Base-by-base conservation (phyloP, 1,140 invertebrate genomes). In the Brachionus rotundiformis region DNA sequence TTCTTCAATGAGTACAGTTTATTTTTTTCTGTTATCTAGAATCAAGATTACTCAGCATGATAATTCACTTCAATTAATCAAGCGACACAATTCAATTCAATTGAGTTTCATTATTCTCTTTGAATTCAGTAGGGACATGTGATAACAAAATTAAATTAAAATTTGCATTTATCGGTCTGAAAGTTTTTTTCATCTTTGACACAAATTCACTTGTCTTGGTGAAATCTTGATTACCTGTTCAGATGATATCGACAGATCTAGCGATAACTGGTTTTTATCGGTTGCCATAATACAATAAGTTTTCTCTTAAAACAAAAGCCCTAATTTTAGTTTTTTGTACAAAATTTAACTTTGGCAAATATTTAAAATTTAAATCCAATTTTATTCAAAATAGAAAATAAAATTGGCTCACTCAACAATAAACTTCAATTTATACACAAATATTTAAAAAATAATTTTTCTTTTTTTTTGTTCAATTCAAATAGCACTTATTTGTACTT, bases 311-410 rank as follows among this genome's bases (percentile, higher is more conserved):
- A 27, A 27, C 19, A 63, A 63, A 63, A 63, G 16, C n/a, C 31
- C n/a, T 39, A 68, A 63, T 63, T 68, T 65, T 33, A 36, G 19
- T 19, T 36, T 68, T 68, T 68, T 36, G 36, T 68, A 19, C 33
- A 68, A 68, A 33, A 36, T 68, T 63, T 63, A 23, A 68, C 13
- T 33, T 11, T 68, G 29, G 63, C 16, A 68, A 68, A 68, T 68
- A 68, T 68, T 68, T 68, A 68, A 68, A 68, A 16, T 68, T 68
- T 68, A 68, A 41, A 33, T 68, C 63, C 11, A 68, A 33, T 19
- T n/a, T 36, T 19, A 36, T 68, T 68, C 16, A 36, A 54, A n/a
- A n/a, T n/a, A n/a, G n/a, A n/a, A 47, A 54, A 19, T 54, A 19
- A 54, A 54, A 19, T 54, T 8, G 47, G 19, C 19, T 54, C 16